phyloP scores from a whole-genome alignment of 1,140 invertebrate genomes.

The Sweltsa coloradensis region DNA sequence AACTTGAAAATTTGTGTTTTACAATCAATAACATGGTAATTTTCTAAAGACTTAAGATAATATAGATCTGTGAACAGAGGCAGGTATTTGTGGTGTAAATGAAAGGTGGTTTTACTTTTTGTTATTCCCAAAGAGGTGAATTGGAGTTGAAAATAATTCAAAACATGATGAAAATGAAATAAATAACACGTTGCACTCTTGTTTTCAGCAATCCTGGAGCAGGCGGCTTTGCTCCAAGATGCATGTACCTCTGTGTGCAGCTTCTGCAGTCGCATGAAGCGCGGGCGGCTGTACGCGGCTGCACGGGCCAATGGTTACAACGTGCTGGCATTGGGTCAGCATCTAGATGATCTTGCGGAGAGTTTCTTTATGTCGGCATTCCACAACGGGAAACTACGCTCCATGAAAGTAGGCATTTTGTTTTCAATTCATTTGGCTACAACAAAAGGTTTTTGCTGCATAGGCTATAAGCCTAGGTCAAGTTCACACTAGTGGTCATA shows the following conservation, averaged over 20 bases:
- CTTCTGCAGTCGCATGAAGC: conserved; percentile 53
- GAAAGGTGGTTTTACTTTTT: no score
- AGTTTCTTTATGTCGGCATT: conserved; percentile 75
- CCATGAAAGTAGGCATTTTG: conserved; percentile 75
- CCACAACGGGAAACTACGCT: conserved; percentile 62
- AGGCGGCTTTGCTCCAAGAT: conserved; percentile 1
- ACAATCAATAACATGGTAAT: no score
- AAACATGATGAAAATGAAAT: not conserved
- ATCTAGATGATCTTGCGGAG: conserved; percentile 73
- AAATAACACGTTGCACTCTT: no score
- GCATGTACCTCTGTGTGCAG: conserved; percentile 46
- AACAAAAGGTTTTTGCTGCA: no score
- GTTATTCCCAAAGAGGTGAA: no score
- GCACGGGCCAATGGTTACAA: conserved; percentile 69
- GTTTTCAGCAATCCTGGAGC: conserved; percentile 18
- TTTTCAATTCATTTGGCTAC: no score
- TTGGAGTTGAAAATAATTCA: not conserved
- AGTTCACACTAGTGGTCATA: no score
- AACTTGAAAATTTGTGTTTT: no score
- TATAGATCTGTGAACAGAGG: no score
- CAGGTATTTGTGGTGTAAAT: no score
- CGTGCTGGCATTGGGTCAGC: conserved; percentile 74
- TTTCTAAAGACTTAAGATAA: no score
- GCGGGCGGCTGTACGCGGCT: conserved; percentile 58
- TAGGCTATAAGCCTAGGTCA: no score